A percentile compares a stretch with the other conserved stretches of the same genome.
phyloP scores from a whole-genome alignment of 2,797 vertebrate species.

The Pangasius djambal region DNA sequence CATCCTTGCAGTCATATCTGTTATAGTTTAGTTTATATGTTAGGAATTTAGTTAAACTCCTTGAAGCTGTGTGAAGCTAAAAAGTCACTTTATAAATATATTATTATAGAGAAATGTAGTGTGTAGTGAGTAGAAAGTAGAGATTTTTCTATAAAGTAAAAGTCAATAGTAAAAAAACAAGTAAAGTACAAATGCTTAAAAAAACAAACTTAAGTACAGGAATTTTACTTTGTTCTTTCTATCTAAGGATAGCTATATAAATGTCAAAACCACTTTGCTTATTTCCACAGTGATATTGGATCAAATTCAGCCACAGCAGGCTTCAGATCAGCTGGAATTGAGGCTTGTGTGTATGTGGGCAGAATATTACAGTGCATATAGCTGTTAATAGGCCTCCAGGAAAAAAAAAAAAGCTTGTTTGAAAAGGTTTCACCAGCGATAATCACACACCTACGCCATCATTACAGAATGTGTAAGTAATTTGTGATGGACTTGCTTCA shows the following conservation, averaged over 20 bases:
- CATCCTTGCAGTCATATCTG: background rate
- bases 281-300: background rate
- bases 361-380: constrained; percentile 4
- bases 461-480: constrained; percentile 20
- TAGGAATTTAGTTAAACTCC: background rate
- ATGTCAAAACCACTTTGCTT: background rate
- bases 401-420: background rate
- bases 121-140: background rate
- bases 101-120: background rate
- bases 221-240: background rate
- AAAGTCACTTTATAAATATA: background rate
- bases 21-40: background rate
- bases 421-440: background rate
- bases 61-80: background rate
- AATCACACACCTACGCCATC: background rate
- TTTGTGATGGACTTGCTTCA: constrained; percentile 24
- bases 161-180: background rate
- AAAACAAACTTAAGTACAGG: background rate
- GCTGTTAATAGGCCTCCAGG: background rate
- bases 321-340: background rate
- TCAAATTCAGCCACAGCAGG: background rate
- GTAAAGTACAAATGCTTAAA: background rate
- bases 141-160: background rate
- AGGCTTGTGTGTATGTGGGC: background rate
- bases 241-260: background rate